Conservation (phyloP, 1,140 invertebrate species). For the Heliothis subflexa region DNA sequence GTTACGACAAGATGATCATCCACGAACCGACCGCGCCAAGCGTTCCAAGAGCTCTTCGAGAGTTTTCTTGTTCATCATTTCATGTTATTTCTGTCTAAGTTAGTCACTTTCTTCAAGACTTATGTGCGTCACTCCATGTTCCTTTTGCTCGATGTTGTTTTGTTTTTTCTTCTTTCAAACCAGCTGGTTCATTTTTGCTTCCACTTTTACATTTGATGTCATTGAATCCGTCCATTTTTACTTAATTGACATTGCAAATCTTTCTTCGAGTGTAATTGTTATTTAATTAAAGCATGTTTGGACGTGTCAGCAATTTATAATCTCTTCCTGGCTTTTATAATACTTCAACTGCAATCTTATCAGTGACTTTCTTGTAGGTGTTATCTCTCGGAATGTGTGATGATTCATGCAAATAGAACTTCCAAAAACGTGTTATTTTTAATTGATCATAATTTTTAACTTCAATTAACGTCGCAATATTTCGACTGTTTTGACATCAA, state of each 20-base stretch:
- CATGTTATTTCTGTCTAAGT: background rate
- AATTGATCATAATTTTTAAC: constrained; percentile 20
- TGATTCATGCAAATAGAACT: constrained; percentile 10
- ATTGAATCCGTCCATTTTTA: background rate
- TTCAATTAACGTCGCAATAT: constrained; percentile 32
- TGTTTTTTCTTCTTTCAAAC: background rate
- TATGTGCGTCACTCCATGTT: background rate
- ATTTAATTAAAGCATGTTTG: background rate
- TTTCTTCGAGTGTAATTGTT: background rate
- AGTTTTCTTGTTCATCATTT: constrained; percentile 13
- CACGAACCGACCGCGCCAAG: too few relatives aligned
- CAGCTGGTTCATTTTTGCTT: background rate
- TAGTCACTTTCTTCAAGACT: constrained; percentile 6
- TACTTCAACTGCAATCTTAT: background rate
- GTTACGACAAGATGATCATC: too few relatives aligned
- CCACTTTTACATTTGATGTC: background rate
- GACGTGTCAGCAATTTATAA: background rate
- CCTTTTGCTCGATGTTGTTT: background rate
- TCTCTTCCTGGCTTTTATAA: background rate
- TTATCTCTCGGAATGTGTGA: constrained; percentile 7
- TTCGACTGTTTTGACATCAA: constrained; percentile 27
- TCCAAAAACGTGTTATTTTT: constrained; percentile 13
- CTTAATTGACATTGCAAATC: background rate
- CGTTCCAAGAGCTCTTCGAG: too few relatives aligned
- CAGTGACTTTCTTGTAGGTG: background rate